Percentiles rank a stretch among this genome's conserved stretches.
Conservation (phyloP, 2,113 vertebrate species). For the Apodemus speciosus region DNA sequence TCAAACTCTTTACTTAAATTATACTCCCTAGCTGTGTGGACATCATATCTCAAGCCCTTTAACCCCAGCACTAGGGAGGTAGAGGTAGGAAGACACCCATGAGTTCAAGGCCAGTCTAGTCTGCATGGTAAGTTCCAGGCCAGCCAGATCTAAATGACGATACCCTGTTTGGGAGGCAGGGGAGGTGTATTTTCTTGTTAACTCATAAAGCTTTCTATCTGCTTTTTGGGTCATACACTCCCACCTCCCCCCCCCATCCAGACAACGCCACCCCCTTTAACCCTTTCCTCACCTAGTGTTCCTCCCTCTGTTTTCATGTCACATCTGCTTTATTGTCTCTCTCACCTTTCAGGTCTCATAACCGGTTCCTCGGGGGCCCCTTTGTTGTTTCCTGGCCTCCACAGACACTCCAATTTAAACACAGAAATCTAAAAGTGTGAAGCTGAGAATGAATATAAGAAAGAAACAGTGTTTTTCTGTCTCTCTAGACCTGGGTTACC, state of each 20-base stretch:
- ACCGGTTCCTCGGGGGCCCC: background rate
- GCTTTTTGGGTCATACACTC: background rate
- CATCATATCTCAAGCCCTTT: background rate
- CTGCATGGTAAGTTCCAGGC: background rate
- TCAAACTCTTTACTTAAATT: background rate
- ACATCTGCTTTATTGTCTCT: background rate
- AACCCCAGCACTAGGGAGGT: background rate
- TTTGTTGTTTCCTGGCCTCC: background rate
- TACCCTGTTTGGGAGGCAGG: background rate
- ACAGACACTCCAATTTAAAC: background rate
- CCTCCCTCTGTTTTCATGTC: background rate
- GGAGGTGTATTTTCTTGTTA: background rate
- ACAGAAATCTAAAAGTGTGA: background rate
- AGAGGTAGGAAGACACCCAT: background rate
- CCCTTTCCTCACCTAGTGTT: background rate
- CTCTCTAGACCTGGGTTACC: background rate
- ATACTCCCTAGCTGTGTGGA: too few species aligned
- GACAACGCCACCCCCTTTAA: background rate
- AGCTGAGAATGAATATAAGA: background rate
- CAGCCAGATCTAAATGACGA: background rate
- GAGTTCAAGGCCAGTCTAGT: background rate
- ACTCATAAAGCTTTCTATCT: background rate
- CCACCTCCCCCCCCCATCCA: background rate
- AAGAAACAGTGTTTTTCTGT: background rate
- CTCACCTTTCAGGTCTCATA: background rate